Evolutionary conservation across 2,113 vertebrate species (phyloP), one percentile per base, ranked within the genome.

Genomic region (Drymodes brunneopygia): DNA sequence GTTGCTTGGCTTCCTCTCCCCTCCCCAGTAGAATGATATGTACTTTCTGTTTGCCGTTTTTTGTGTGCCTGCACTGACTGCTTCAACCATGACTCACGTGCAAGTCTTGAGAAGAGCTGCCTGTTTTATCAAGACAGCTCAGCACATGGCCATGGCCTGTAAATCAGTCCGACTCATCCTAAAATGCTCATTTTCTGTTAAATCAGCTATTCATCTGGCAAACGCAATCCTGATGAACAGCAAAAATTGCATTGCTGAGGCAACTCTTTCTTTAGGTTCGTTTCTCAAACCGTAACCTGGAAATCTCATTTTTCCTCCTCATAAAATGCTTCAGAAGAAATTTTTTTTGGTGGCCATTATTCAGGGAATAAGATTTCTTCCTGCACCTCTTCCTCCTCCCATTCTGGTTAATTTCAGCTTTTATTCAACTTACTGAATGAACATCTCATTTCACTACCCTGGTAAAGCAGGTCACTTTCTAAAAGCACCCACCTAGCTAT

Each of bases 111-210:
- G 91, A 88, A 95, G 80, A 77, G 77, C 75, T 87, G 74, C 83
- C 66, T 50, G 21, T 74, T 92, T 35, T 61, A 78, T 88, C 61
- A 25, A 78, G 78, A n/a, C 65, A 77, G 77, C 90, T 97, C 75
- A 83, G 93, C 90, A 33, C 51, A 8, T 7, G 45, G 40, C 84
- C 8, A 7, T 40, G 81, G 86, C 93, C 96, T 94, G 72, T 87
- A 88, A 92, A 97, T 96, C 75, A 88, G 81, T 64, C 77, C 18
- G 1, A 36, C 87, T 95, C 77, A 77, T 93, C 80, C 80, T 81
- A 67, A 95, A 95, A 82, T 40, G 45, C 65, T 84, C 54, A 44
- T 94, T 87, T 92, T 92, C 90, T 94, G 90, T 97, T 94, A 82
- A 67, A 86, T 65, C 84, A 79, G 73, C 83, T 91, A 48, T 83